phyloP scores from a whole-genome alignment of 2,888 invertebrate species.

The Conomelus anceps region DNA sequence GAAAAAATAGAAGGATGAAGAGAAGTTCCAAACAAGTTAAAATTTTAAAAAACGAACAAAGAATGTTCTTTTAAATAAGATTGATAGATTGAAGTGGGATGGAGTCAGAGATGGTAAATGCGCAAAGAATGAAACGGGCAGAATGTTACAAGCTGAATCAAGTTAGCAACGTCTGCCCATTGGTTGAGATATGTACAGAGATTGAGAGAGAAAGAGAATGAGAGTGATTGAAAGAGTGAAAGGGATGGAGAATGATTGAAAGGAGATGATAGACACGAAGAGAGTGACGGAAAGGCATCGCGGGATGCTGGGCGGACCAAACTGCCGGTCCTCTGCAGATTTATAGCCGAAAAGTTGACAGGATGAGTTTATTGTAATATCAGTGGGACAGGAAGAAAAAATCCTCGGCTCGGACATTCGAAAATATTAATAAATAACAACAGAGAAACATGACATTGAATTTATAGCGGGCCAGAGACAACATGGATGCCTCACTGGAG shows the following conservation, averaged over 20 bases:
- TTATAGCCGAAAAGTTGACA: constrained; percentile 19
- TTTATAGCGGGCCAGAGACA: constrained; percentile 15
- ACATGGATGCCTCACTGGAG: not conserved
- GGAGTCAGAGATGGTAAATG: not conserved
- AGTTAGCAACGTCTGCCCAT: not conserved
- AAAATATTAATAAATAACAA: constrained; percentile 25
- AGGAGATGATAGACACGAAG: not conserved
- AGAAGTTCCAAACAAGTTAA: too few species aligned
- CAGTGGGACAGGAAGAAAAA: constrained; percentile 17
- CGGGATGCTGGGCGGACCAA: constrained; percentile 16
- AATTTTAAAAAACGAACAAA: not conserved
- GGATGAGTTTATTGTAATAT: constrained; percentile 26
- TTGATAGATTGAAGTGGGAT: not conserved
- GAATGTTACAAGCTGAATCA: too few species aligned
- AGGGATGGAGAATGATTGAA: not conserved
- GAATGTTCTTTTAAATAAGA: not conserved
- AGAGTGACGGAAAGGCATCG: not conserved
- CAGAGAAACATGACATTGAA: constrained; percentile 12
- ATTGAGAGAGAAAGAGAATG: not conserved
- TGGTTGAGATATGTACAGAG: not conserved
- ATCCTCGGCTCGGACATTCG: constrained; percentile 21
- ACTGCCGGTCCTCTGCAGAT: not conserved
- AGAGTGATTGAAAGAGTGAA: not conserved
- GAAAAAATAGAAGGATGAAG: too few species aligned
- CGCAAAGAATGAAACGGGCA: not conserved